A percentile compares a stretch with the other conserved stretches of the same genome.
phyloP scores from a whole-genome alignment of 2,888 invertebrate species.

The Ennomos fuscantarius region DNA sequence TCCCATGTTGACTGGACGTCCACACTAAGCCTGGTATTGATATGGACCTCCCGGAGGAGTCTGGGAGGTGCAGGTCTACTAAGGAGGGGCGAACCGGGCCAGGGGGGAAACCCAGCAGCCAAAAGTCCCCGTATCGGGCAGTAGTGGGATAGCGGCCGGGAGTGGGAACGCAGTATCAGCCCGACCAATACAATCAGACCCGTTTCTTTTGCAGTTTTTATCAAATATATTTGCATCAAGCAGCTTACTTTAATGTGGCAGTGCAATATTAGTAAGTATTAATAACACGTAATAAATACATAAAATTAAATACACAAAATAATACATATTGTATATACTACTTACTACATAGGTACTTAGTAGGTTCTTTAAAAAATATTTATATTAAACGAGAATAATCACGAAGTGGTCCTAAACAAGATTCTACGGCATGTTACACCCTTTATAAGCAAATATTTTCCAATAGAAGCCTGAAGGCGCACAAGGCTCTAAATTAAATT shows the following conservation, averaged over 20 bases:
- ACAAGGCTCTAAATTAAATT: not conserved
- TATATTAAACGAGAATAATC: too few relatives aligned
- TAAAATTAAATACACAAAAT: too few relatives aligned
- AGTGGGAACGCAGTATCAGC: constrained; percentile 70
- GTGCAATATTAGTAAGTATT: too few relatives aligned
- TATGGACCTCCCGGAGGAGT: constrained; percentile 96
- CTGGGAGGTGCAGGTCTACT: constrained; percentile 90
- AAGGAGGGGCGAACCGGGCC: constrained; percentile 99
- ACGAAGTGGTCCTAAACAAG: not conserved
- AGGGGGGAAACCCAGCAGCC: constrained; percentile 99
- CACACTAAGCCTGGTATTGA: constrained; percentile 99
- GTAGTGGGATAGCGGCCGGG: constrained; percentile 99
- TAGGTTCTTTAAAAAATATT: too few relatives aligned
- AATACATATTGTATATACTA: too few relatives aligned
- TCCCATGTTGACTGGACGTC: constrained; percentile 93
- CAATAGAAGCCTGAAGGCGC: not conserved
- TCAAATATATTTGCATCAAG: constrained; percentile 46
- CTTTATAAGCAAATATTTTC: not conserved
- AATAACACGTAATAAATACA: too few relatives aligned
- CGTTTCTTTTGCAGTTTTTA: constrained; percentile 17
- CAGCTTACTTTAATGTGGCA: constrained; percentile 53
- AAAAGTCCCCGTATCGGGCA: constrained; percentile 99
- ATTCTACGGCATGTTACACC: not conserved
- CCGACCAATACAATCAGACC: constrained; percentile 17
- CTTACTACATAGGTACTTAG: too few relatives aligned